Conservation (phyloP, 2,797 vertebrate genomes). For the Percopsis omiscomaycus region DNA sequence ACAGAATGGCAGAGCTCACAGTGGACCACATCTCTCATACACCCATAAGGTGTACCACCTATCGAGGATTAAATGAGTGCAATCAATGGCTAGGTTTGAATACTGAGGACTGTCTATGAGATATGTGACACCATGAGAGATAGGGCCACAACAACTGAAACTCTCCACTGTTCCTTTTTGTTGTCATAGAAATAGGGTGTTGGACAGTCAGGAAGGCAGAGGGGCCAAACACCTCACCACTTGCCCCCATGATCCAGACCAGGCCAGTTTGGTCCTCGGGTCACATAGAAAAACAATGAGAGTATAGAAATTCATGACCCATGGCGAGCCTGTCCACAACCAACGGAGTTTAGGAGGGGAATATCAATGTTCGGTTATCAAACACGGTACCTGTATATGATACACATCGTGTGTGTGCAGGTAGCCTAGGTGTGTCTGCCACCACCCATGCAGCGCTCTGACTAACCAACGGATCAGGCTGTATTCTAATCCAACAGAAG, state of each 20-base stretch:
- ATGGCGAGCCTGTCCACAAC: too few species aligned
- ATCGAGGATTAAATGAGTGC: constrained; percentile 37
- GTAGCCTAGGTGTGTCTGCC: too few species aligned
- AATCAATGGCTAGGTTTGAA: constrained; percentile 22
- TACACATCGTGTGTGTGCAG: too few species aligned
- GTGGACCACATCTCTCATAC: constrained; percentile 26
- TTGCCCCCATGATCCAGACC: constrained; percentile 22
- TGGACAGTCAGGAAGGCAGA: constrained; percentile 31
- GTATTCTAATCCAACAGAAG: constrained; percentile 64
- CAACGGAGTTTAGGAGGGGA: too few species aligned
- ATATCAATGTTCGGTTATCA: too few species aligned
- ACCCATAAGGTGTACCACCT: constrained; percentile 8
- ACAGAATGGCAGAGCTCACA: constrained; percentile 26
- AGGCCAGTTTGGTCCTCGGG: not conserved
- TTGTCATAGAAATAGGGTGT: constrained; percentile 27
- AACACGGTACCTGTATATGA: too few species aligned
- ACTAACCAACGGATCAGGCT: constrained; percentile 24
- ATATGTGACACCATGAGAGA: constrained; percentile 48
- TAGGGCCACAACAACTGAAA: constrained; percentile 6
- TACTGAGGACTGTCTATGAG: constrained; percentile 28
- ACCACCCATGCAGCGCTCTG: constrained; percentile 10
- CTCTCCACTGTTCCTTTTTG: constrained; percentile 21
- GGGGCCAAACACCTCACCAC: constrained; percentile 29
- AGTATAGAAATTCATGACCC: too few species aligned
- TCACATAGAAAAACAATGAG: too few species aligned